These are phyloP conservation scores for Morpho deidamia DNA, from an alignment of 2,888 invertebrate species.

Conservation along the genomic window DNA sequence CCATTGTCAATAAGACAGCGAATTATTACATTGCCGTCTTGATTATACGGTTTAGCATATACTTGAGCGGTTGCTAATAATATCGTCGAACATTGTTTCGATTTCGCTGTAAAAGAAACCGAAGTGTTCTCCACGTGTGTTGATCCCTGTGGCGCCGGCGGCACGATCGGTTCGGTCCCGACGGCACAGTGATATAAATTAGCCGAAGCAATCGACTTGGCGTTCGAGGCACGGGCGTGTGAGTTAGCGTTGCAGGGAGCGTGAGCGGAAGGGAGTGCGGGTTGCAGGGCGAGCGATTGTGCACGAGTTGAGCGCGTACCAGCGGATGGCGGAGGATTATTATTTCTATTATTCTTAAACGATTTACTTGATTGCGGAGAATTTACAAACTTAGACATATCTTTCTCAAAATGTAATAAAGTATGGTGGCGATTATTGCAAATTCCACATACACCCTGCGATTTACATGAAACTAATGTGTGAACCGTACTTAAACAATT, in stretches of 20 bases:
- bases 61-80: background rate
- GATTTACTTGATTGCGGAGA: no score
- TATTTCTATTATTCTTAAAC: background rate
- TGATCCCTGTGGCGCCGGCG: background rate
- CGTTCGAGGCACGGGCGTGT: background rate
- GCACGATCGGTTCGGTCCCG: background rate
- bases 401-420: background rate
- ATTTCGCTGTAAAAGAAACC: no score
- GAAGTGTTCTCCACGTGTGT: background rate
- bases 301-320: background rate
- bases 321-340: background rate
- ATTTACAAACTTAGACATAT: no score
- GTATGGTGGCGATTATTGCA: background rate
- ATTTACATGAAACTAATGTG: background rate
- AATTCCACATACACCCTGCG: background rate
- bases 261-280: no score
- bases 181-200: background rate
- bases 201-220: background rate
- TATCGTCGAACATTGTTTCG: background rate
- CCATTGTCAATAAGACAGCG: background rate
- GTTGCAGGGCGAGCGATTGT: no score
- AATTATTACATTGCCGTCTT: background rate
- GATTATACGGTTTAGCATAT: background rate
- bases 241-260: no score
- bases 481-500: background rate